phyloP scores from a whole-genome alignment of 2,797 vertebrate genomes.

The Brotula barbata region DNA sequence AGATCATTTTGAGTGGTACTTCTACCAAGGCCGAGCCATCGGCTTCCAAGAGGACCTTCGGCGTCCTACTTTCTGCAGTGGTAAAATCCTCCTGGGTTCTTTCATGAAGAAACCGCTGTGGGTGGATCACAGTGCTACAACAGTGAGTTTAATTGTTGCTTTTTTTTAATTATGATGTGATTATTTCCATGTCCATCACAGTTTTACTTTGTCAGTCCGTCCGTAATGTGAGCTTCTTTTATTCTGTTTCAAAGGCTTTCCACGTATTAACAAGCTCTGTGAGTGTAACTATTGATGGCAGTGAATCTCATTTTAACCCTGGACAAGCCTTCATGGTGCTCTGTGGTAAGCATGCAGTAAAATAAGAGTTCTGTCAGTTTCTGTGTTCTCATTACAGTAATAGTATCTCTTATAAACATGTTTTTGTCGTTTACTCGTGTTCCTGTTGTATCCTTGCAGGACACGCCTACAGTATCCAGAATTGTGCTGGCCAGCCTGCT shows the following conservation, averaged over 20 bases:
- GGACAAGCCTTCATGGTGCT: conserved; percentile 75
- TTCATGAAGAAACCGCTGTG: conserved; percentile 80
- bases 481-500: conserved; percentile 70
- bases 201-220: too few relatives aligned
- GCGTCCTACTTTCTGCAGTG: conserved; percentile 62
- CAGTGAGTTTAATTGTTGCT: conserved; percentile 68
- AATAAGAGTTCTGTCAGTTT: too few relatives aligned
- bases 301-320: conserved; percentile 45
- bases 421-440: neutral
- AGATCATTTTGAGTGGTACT: conserved; percentile 79
- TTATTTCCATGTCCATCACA: neutral
- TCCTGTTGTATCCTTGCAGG: conserved; percentile 60
- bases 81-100: conserved; percentile 79
- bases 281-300: conserved; percentile 60
- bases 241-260: conserved; percentile 69
- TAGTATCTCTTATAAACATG: neutral
- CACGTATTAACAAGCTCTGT: conserved; percentile 76
- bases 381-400: too few relatives aligned
- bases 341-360: conserved; percentile 66
- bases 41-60: conserved; percentile 71
- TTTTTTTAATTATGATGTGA: neutral
- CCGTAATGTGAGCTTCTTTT: too few relatives aligned
- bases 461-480: conserved; percentile 75
- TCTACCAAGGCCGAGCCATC: conserved; percentile 67
- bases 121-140: conserved; percentile 75